Base-by-base conservation (phyloP, 2,797 vertebrate genomes). In the Alosa sapidissima region DNA sequence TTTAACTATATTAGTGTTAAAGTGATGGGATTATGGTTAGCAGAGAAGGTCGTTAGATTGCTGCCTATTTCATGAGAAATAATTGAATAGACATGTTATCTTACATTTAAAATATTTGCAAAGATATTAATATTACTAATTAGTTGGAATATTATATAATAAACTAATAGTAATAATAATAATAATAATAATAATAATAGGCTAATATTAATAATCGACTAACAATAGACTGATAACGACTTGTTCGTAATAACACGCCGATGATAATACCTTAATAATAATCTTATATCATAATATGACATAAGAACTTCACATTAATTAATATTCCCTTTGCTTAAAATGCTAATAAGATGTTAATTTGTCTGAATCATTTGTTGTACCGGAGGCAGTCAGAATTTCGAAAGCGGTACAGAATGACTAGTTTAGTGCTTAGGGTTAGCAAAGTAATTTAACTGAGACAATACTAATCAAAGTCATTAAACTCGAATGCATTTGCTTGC, bases 321-420 rank as follows among this genome's bases (percentile, higher is more conserved):
- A 86, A 89, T 33, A 89, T 91, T 92, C 91, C 91, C 94, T 78
- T 47, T 78, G 72, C 72, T 78, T 78, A 78, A 78, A 47, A 78
- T 96, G 94, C 91, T 94, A 95, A 95, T 95, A 88, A 94, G 90
- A 94, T 94, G 93, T 92, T 93, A 94, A 94, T 94, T 94, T 89
- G 87, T 89, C 92, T 94, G 94, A 95, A 95, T 95, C 91, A 95
- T 94, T 93, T 92, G 91, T 86, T 92, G 89, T 90, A 94, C 93
- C 93, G 90, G 91, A 89, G 93, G 93, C 93, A 89, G 86, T 87
- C 85, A 88, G 90, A 47, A 78, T 91, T 88, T 89, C 33, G 36
- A 78, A 78, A 78, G 72, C 36, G 36, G 36, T 45, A 91, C 87
- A 91, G 90, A 93, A 91, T 93, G 92, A 90, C 92, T 93, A 91